These are phyloP conservation scores for Apis dorsata DNA, from an alignment of 1,140 invertebrate species.

Conservation along the genomic window DNA sequence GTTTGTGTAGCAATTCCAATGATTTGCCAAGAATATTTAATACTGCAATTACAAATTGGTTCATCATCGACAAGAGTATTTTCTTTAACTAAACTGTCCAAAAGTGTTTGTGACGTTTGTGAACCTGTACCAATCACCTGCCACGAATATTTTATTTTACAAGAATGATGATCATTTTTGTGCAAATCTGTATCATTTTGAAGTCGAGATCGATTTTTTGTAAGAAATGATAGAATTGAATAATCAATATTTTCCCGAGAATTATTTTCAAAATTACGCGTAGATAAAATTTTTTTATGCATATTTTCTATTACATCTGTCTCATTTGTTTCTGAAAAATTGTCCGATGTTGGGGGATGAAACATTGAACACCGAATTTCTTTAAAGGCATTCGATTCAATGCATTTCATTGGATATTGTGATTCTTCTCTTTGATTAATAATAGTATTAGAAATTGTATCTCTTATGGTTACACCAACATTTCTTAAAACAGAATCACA, in stretches of 20 bases:
- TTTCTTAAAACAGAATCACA: neutral
- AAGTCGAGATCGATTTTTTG: neutral
- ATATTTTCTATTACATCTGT: neutral
- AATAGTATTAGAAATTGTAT: neutral
- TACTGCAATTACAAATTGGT: conserved; percentile 25
- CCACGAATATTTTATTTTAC: conserved; percentile 69
- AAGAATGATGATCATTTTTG: neutral
- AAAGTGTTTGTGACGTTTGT: conserved; percentile 61
- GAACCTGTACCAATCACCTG: conserved; percentile 60
- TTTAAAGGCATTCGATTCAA: neutral
- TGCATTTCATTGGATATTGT: neutral
- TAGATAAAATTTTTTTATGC: neutral
- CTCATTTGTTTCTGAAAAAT: neutral
- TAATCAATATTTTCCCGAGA: conserved; percentile 47
- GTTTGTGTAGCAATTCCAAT: conserved; percentile 65
- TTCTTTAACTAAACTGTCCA: conserved; percentile 34
- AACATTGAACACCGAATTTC: neutral
- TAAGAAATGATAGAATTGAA: neutral
- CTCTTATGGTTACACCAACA: neutral
- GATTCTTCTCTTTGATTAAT: neutral
- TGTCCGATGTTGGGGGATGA: neutral
- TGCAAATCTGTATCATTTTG: neutral
- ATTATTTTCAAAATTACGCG: conserved; percentile 27
- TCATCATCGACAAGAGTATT: neutral
- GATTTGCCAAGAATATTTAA: conserved; percentile 72